These are phyloP conservation scores for Chloromyia formosa DNA, from an alignment of 2,888 invertebrate species.

Conservation along the genomic window DNA sequence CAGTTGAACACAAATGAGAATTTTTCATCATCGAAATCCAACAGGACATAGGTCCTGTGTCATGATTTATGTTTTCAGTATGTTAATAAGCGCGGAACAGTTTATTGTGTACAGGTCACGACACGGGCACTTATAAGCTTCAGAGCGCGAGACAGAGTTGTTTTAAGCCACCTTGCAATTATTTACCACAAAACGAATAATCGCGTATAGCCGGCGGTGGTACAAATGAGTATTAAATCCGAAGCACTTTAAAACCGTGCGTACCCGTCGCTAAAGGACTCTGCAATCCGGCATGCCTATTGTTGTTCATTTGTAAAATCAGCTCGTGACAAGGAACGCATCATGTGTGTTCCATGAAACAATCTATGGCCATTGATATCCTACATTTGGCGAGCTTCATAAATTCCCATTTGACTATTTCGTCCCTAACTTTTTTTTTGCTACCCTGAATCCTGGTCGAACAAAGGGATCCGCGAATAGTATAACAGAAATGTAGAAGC, in stretches of 20 bases:
- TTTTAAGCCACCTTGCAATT: slow-evolving; percentile 15
- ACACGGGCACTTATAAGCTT: neutral
- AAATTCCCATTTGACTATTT: slow-evolving; percentile 25
- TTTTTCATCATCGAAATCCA: slow-evolving; percentile 44
- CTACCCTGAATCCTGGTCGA: neutral
- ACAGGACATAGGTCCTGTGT: slow-evolving; percentile 46
- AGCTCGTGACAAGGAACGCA: neutral
- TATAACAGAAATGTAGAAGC: neutral
- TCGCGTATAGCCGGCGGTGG: neutral
- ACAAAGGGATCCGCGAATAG: neutral
- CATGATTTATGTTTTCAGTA: slow-evolving; percentile 47
- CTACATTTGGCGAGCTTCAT: neutral
- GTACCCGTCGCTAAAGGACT: too few relatives aligned
- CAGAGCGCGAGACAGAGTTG: neutral
- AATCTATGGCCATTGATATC: neutral
- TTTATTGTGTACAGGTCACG: slow-evolving; percentile 32
- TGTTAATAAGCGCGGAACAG: slow-evolving; percentile 47
- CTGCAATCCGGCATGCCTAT: neutral
- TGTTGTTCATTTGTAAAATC: neutral
- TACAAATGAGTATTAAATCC: too few relatives aligned
- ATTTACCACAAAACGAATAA: slow-evolving; percentile 29
- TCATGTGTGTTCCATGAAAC: neutral
- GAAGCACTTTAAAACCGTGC: too few relatives aligned
- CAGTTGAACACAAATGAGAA: slow-evolving; percentile 44
- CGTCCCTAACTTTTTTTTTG: neutral